A percentile compares a stretch with the other conserved stretches of the same genome.
These are phyloP conservation scores for Poeciliopsis gracilis DNA, from an alignment of 2,797 vertebrate species.

Conservation along the genomic window DNA sequence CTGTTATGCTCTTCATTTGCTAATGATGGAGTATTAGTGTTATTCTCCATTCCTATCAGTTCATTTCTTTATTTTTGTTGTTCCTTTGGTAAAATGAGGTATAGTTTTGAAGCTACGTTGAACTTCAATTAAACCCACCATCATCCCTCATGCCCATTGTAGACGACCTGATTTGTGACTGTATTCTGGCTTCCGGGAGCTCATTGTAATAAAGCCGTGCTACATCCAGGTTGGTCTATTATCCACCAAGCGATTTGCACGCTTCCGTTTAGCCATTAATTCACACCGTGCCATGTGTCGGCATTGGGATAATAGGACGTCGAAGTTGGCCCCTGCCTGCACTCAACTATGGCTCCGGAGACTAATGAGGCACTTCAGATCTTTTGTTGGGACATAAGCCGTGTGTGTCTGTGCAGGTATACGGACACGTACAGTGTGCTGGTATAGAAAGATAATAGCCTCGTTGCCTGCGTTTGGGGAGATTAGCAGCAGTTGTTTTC, in stretches of 20 bases:
- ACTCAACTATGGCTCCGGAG: conserved; percentile 59
- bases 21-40: background rate
- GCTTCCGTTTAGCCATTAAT: conserved; percentile 64
- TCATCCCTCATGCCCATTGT: conserved; percentile 22
- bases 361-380: conserved; percentile 76
- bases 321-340: conserved; percentile 52
- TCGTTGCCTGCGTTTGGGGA: conserved; percentile 63
- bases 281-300: conserved; percentile 61
- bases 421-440: conserved; percentile 31
- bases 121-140: conserved; percentile 20
- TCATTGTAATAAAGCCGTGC: conserved; percentile 51
- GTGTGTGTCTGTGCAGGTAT: conserved; percentile 33
- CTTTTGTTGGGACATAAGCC: conserved; percentile 70
- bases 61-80: background rate
- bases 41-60: no score
- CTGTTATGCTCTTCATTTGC: background rate
- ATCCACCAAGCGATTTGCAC: conserved; percentile 62
- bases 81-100: background rate
- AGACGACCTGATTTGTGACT: conserved; percentile 26
- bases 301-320: conserved; percentile 57
- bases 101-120: background rate
- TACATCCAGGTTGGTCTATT: conserved; percentile 65
- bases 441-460: conserved; percentile 68
- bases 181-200: conserved; percentile 34
- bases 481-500: conserved; percentile 72